Conservation (phyloP, 2,113 vertebrate genomes). For the Sterna hirundo region DNA sequence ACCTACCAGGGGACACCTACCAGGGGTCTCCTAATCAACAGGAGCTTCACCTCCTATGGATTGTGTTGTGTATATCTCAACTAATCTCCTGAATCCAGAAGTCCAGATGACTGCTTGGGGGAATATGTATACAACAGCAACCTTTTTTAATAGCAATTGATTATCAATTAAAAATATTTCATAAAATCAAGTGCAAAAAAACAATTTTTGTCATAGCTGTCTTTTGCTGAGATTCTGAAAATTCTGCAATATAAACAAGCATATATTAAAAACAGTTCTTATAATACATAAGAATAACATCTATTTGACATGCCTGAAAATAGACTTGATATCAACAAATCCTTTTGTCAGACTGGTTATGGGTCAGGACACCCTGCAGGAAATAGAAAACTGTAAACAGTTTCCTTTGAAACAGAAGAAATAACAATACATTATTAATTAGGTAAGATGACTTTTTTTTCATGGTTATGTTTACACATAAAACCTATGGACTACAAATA, state of each 20-base stretch:
- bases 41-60: not conserved
- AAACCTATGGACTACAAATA: not conserved
- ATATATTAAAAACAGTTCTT: not conserved
- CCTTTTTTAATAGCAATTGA: not conserved
- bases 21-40: not conserved
- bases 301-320: not conserved
- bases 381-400: not conserved
- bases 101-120: not conserved
- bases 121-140: not conserved
- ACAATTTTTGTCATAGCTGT: accelerated
- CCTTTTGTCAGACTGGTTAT: not conserved
- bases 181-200: not conserved
- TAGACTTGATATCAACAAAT: not conserved
- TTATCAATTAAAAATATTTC: not conserved
- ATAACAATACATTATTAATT: slow-evolving; percentile 21
- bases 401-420: not conserved
- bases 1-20: not conserved
- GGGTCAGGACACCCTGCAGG: not conserved
- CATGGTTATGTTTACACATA: not conserved
- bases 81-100: not conserved
- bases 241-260: not conserved
- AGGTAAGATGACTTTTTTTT: not conserved
- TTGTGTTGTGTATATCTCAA: not conserved
- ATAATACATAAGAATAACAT: not conserved
- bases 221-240: not conserved